Evolutionary conservation across 2,797 vertebrate species (phyloP).

Genomic region (Sebastiscus albofasciatus): DNA sequence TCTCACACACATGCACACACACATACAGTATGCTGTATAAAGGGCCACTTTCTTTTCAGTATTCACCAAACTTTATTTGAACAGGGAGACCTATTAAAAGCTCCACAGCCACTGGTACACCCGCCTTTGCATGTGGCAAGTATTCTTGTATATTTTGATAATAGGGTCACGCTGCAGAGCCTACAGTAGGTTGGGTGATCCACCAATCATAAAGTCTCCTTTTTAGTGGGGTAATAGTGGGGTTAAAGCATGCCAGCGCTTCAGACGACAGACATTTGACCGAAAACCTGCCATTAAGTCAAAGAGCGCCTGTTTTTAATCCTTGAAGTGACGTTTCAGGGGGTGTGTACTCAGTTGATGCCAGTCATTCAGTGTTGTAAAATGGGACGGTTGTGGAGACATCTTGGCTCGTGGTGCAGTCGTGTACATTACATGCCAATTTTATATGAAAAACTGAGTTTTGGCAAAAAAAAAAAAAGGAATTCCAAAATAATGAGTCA

Average conservation of each 20-base stretch:
- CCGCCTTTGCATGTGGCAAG: conserved; percentile 30
- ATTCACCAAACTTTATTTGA: conserved; percentile 25
- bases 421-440: neutral
- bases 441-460: conserved; percentile 7
- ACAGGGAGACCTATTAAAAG: conserved; percentile 29
- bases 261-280: conserved; percentile 64
- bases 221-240: conserved; percentile 61
- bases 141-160: conserved; percentile 66
- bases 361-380: conserved; percentile 26
- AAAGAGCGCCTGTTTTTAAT: conserved; percentile 31
- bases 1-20: neutral
- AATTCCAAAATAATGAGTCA: neutral
- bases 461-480: neutral
- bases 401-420: neutral
- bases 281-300: conserved; percentile 65
- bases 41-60: conserved; percentile 20
- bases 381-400: neutral
- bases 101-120: conserved; percentile 3
- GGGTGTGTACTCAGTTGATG: conserved; percentile 6
- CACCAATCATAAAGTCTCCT: conserved; percentile 50
- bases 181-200: conserved; percentile 32
- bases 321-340: conserved; percentile 23
- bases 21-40: neutral
- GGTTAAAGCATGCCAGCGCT: conserved; percentile 38
- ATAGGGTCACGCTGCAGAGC: conserved; percentile 29